Conservation (phyloP, 2,797 vertebrate genomes). For the Trematomus bernacchii region DNA sequence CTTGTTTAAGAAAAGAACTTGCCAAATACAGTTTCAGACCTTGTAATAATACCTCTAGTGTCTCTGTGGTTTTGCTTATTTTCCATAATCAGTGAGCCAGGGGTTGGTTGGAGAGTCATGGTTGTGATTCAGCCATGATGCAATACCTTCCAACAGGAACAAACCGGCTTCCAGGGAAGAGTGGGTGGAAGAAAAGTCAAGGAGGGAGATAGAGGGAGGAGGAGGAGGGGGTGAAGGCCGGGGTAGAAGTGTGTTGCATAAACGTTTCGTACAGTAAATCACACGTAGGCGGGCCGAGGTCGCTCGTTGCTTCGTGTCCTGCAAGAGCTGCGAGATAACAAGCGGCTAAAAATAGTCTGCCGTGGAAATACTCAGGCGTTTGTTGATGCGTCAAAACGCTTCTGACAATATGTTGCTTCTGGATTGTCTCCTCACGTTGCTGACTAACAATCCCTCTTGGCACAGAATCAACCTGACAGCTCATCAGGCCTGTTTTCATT, state of each 20-base stretch:
- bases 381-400: not conserved
- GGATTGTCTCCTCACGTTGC: not conserved
- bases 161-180: slow-evolving; percentile 46
- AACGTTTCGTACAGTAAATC: slow-evolving; percentile 57
- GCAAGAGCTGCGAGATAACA: slow-evolving; percentile 18
- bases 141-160: slow-evolving; percentile 62
- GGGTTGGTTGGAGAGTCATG: slow-evolving; percentile 11
- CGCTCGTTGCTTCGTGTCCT: slow-evolving; percentile 3
- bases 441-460: not conserved
- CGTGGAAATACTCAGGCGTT: not conserved
- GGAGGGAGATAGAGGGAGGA: not conserved
- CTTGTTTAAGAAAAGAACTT: slow-evolving; percentile 88
- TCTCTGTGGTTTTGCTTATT: slow-evolving; percentile 80
- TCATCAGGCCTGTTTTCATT: not conserved
- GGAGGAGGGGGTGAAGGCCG: not conserved
- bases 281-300: slow-evolving; percentile 31
- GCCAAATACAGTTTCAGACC: slow-evolving; percentile 98
- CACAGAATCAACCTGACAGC: too few relatives aligned
- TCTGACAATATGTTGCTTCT: not conserved
- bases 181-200: slow-evolving; percentile 34
- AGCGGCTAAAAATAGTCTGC: slow-evolving; percentile 48
- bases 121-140: slow-evolving; percentile 72
- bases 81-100: not conserved
- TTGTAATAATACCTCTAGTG: slow-evolving; percentile 92
- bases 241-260: slow-evolving; percentile 44